Percentiles rank a stretch among this genome's conserved stretches.
phyloP scores from a whole-genome alignment of 1,140 invertebrate genomes.

The Leptinotarsa texana region DNA sequence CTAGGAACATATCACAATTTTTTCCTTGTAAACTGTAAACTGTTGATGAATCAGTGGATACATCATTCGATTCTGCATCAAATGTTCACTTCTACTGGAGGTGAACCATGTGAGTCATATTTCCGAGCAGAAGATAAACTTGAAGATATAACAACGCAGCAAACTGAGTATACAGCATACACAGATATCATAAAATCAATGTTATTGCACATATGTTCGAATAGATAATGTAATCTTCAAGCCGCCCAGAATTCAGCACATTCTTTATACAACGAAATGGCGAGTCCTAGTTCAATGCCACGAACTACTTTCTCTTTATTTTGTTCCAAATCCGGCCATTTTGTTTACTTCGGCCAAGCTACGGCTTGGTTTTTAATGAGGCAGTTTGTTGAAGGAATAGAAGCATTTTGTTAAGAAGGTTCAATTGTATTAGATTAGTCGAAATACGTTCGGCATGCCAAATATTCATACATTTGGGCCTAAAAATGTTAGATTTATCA shows the following conservation, averaged over 20 bases:
- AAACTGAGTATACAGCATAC: no score
- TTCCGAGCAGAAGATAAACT: not conserved
- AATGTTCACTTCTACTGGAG: not conserved
- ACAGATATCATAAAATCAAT: no score
- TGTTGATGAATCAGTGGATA: no score
- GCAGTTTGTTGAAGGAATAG: not conserved
- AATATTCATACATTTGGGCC: no score
- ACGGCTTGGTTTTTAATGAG: not conserved
- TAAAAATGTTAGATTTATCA: no score
- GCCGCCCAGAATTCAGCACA: not conserved
- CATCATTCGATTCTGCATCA: not conserved
- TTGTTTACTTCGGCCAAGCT: not conserved
- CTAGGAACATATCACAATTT: no score
- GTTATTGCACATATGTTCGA: no score
- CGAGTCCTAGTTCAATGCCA: conserved; percentile 5
- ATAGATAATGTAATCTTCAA: no score
- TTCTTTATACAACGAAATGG: not conserved
- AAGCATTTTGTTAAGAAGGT: no score
- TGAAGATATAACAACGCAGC: not conserved
- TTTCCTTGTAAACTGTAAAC: no score
- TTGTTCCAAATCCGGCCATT: conserved; percentile 2
- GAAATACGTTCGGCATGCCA: no score
- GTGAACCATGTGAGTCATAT: not conserved
- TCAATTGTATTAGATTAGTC: no score
- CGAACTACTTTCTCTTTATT: conserved; percentile 6